A percentile compares a stretch with the other conserved stretches of the same genome.
Evolutionary conservation across 1,140 invertebrate genomes (phyloP).

Genomic region (Diabrotica undecimpunctata): DNA sequence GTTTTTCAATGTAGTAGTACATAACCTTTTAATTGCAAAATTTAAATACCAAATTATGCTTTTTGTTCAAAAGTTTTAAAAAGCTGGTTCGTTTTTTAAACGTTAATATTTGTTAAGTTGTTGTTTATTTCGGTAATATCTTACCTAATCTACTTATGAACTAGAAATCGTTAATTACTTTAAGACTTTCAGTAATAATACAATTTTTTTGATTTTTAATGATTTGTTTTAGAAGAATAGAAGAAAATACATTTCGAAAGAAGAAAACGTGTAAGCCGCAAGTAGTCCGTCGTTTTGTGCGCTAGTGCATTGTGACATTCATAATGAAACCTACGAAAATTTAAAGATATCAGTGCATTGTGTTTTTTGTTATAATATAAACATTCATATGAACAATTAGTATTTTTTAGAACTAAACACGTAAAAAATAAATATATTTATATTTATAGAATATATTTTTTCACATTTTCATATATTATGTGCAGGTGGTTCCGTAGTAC

Average conservation of each 20-base stretch:
- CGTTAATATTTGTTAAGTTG: no score
- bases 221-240: not conserved
- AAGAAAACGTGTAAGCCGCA: not conserved
- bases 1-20: no score
- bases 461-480: slow-evolving; percentile 30
- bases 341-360: slow-evolving; percentile 38
- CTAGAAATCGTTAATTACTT: no score
- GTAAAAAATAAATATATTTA: slow-evolving; percentile 39
- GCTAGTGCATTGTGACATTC: slow-evolving; percentile 38
- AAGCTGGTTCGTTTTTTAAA: no score
- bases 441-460: slow-evolving; percentile 32
- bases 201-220: not conserved
- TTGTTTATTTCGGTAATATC: no score
- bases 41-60: no score
- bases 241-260: not conserved
- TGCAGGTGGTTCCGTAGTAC: slow-evolving; percentile 27
- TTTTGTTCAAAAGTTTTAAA: no score
- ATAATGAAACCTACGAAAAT: slow-evolving; percentile 36
- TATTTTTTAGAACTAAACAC: slow-evolving; percentile 32
- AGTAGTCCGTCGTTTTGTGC: slow-evolving; percentile 24
- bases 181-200: not conserved
- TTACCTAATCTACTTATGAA: no score
- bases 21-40: no score
- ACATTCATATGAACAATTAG: slow-evolving; percentile 37
- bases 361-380: slow-evolving; percentile 31